Evolutionary conservation across 2,888 invertebrate genomes (phyloP).

Genomic region (Eristalis tenax): DNA sequence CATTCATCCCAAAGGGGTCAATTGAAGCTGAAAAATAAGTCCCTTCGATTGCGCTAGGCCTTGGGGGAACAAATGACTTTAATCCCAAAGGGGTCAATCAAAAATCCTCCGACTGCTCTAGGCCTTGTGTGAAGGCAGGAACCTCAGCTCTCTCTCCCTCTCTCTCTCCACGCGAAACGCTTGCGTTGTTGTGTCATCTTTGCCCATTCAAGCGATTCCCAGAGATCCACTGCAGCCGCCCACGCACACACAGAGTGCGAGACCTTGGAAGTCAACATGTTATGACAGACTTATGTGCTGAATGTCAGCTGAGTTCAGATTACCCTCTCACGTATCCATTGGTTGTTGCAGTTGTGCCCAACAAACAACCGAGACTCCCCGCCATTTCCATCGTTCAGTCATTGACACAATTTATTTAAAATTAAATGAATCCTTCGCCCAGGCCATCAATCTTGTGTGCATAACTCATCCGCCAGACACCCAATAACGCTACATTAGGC

Average conservation of each 20-base stretch:
- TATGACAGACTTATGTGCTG: not conserved
- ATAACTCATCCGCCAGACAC: constrained; percentile 63
- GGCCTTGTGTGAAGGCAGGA: too few species aligned
- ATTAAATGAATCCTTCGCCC: constrained; percentile 52
- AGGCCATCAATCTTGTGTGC: constrained; percentile 50
- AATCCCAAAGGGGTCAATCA: too few species aligned
- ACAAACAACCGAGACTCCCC: not conserved
- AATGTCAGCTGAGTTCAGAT: not conserved
- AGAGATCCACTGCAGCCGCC: not conserved
- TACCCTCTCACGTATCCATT: not conserved
- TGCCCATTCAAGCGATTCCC: not conserved
- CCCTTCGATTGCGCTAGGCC: too few species aligned
- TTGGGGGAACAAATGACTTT: too few species aligned
- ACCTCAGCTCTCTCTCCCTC: too few species aligned
- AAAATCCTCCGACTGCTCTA: too few species aligned
- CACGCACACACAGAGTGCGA: not conserved
- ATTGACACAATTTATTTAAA: constrained; percentile 23
- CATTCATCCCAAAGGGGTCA: too few species aligned
- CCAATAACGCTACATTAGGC: constrained; percentile 54
- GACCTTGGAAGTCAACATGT: not conserved
- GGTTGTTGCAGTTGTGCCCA: not conserved
- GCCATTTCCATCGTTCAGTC: constrained; percentile 9
- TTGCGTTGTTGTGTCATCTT: not conserved
- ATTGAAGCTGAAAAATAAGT: too few species aligned
- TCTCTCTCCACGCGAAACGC: not conserved